phyloP scores from a whole-genome alignment of 2,888 invertebrate genomes.

The Catocala sponsa region DNA sequence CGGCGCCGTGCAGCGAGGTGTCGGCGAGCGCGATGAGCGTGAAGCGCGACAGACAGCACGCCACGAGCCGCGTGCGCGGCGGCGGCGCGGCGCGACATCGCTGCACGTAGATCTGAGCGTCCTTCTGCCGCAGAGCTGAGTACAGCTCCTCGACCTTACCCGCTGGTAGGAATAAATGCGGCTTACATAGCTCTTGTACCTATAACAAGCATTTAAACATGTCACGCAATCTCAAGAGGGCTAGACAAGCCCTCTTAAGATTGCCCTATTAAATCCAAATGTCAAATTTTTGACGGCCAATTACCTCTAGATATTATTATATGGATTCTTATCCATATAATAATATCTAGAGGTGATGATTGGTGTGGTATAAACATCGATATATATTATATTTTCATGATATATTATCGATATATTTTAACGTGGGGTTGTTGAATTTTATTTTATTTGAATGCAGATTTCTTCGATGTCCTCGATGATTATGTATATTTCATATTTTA shows the following conservation, averaged over 20 bases:
- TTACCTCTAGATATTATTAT: too few relatives aligned
- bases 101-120: slow-evolving; percentile 98
- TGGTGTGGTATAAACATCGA: too few relatives aligned
- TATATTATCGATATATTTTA: too few relatives aligned
- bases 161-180: slow-evolving; percentile 94
- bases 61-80: slow-evolving; percentile 91
- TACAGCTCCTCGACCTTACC: slow-evolving; percentile 97
- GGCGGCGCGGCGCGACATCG: slow-evolving; percentile 89
- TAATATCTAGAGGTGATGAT: too few relatives aligned
- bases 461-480: too few relatives aligned
- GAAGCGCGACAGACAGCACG: slow-evolving; percentile 93
- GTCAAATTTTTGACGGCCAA: too few relatives aligned
- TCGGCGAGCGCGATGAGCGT: slow-evolving; percentile 93
- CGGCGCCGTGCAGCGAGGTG: slow-evolving; percentile 94
- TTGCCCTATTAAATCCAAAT: too few relatives aligned
- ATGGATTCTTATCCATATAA: too few relatives aligned
- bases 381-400: too few relatives aligned
- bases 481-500: too few relatives aligned
- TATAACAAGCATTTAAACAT: slow-evolving; percentile 29
- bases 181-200: slow-evolving; percentile 92
- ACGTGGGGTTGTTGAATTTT: too few relatives aligned
- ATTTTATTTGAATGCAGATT: too few relatives aligned
- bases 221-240: not conserved
- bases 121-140: slow-evolving; percentile 94
- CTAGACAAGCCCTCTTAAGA: not conserved